Evolutionary conservation across 2,888 invertebrate genomes (phyloP).

Genomic region (Drosophila nr. fundita): DNA sequence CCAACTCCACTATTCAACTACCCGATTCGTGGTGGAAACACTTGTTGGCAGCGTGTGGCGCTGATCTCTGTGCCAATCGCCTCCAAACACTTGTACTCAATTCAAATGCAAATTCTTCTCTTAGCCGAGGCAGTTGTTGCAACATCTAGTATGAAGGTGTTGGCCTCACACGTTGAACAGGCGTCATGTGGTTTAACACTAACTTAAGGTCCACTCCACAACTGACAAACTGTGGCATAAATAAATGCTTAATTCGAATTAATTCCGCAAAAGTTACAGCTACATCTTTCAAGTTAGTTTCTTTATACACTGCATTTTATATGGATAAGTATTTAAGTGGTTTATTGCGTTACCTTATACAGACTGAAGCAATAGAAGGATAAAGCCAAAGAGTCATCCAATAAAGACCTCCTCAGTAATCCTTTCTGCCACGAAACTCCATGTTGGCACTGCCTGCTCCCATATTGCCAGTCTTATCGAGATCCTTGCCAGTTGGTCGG

Average conservation of each 20-base stretch:
- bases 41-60: slow-evolving; percentile 78
- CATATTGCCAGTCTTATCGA: slow-evolving; percentile 28
- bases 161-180: slow-evolving; percentile 9
- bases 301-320: background rate
- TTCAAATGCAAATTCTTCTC: slow-evolving; percentile 70
- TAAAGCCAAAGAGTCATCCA: background rate
- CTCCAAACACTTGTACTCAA: slow-evolving; percentile 41
- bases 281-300: background rate
- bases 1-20: background rate
- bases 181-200: slow-evolving; percentile 15
- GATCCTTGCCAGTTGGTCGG: background rate
- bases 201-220: background rate
- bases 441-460: slow-evolving; percentile 40
- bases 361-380: background rate
- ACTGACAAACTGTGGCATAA: background rate
- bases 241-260: background rate
- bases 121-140: slow-evolving; percentile 6
- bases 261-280: background rate
- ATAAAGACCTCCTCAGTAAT: background rate
- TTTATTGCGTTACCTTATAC: background rate
- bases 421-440: slow-evolving; percentile 24
- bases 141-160: slow-evolving; percentile 10
- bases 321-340: background rate
- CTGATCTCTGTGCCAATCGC: slow-evolving; percentile 61
- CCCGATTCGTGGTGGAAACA: slow-evolving; percentile 43